Evolutionary conservation across 30 jellyfish, hydroid and myxozoan genomes (phyloP).

Genomic region (Aurelia sp.): DNA sequence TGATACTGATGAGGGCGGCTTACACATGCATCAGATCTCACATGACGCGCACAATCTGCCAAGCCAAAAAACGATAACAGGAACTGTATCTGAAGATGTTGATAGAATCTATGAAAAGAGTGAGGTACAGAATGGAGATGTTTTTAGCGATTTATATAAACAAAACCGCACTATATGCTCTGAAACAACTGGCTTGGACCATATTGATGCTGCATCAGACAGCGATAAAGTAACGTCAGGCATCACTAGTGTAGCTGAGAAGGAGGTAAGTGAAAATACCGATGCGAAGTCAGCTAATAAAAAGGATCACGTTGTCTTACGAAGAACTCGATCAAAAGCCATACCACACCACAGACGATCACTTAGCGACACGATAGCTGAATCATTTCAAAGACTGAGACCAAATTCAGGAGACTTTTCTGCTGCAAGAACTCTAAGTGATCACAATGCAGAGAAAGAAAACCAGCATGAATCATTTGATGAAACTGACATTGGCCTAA

Average conservation of each 20-base stretch:
- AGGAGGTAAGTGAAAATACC: not conserved
- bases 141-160: not conserved
- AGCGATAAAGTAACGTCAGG: not conserved
- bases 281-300: not conserved
- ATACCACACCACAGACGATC: slow-evolving; percentile 47
- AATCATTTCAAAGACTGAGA: slow-evolving; percentile 47
- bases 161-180: not conserved
- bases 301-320: slow-evolving; percentile 1
- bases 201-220: not conserved
- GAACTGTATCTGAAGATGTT: no score
- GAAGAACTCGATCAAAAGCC: slow-evolving; percentile 1
- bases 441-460: no score
- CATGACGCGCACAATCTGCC: no score
- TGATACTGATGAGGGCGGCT: slow-evolving; percentile 26
- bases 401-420: slow-evolving; percentile 40
- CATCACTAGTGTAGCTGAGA: not conserved
- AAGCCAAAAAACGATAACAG: not conserved
- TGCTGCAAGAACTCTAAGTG: no score
- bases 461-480: no score
- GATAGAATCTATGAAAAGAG: not conserved
- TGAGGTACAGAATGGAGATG: not conserved
- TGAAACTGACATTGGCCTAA: no score
- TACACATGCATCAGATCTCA: slow-evolving; percentile 37
- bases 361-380: slow-evolving; percentile 60
- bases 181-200: not conserved